phyloP scores from a whole-genome alignment of 2,113 vertebrate genomes.

The Stercorarius parasiticus region DNA sequence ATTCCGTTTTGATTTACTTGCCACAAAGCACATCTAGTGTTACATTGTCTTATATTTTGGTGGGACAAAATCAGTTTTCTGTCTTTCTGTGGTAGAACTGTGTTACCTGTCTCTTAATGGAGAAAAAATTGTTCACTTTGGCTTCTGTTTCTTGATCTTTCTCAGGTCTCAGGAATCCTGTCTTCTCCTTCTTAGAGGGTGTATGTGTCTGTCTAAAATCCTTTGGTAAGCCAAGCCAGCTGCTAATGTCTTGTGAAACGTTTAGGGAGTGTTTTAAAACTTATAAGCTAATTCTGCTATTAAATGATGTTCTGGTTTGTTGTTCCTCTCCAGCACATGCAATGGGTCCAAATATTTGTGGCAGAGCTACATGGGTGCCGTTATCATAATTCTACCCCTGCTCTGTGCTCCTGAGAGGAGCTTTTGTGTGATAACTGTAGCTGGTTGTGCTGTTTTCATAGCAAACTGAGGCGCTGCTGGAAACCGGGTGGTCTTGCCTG shows the following conservation, averaged over 20 bases:
- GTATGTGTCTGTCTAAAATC: fast-evolving
- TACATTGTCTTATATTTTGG: background rate
- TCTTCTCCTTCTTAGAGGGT: background rate
- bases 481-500: background rate
- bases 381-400: fast-evolving
- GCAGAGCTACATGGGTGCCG: background rate
- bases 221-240: background rate
- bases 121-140: background rate
- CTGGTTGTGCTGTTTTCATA: background rate
- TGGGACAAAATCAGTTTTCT: background rate
- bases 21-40: background rate
- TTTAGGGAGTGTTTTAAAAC: background rate
- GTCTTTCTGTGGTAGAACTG: background rate
- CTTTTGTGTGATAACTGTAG: background rate
- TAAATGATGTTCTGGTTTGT: background rate
- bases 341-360: fast-evolving
- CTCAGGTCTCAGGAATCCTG: background rate
- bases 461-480: background rate
- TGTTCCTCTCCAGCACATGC: background rate
- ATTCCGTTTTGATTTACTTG: background rate
- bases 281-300: background rate
- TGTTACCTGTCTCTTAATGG: background rate
- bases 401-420: background rate
- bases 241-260: background rate
- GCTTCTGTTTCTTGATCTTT: background rate